Percentiles rank a stretch among this genome's conserved stretches.
Evolutionary conservation across 2,797 vertebrate genomes (phyloP).

Genomic region (Craterocephalus amniculus): DNA sequence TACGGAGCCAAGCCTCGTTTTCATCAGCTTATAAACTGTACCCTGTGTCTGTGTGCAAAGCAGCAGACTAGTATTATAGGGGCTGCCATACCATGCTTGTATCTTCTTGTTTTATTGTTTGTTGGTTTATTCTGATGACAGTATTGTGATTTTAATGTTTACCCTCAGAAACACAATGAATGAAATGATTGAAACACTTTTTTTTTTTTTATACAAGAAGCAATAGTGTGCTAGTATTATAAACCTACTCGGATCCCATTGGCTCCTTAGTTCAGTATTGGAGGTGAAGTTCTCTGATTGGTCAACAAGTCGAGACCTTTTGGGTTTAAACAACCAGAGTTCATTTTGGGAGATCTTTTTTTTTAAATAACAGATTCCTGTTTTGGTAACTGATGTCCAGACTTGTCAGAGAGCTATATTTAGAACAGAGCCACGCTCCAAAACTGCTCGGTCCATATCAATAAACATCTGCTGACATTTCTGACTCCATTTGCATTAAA

Average conservation of each 20-base stretch:
- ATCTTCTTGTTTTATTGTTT: constrained; percentile 66
- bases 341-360: constrained; percentile 5
- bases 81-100: constrained; percentile 75
- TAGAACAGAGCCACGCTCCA: constrained; percentile 40
- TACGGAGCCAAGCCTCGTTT: constrained; percentile 13
- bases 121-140: constrained; percentile 74
- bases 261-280: constrained; percentile 70
- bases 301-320: constrained; percentile 43
- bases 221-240: constrained; percentile 47
- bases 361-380: constrained; percentile 2
- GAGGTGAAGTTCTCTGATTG: constrained; percentile 67
- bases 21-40: background rate
- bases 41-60: constrained; percentile 52
- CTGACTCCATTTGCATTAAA: background rate
- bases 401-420: constrained; percentile 16
- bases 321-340: constrained; percentile 26
- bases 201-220: constrained; percentile 60
- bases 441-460: background rate
- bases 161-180: constrained; percentile 62
- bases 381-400: constrained; percentile 19
- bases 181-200: constrained; percentile 60
- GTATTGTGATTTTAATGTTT: constrained; percentile 84
- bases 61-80: constrained; percentile 74
- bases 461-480: background rate
- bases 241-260: constrained; percentile 60